Percentiles rank a stretch among this genome's conserved stretches.
Evolutionary conservation across 2,888 invertebrate genomes (phyloP).

Genomic region (Oxytorus armatus): DNA sequence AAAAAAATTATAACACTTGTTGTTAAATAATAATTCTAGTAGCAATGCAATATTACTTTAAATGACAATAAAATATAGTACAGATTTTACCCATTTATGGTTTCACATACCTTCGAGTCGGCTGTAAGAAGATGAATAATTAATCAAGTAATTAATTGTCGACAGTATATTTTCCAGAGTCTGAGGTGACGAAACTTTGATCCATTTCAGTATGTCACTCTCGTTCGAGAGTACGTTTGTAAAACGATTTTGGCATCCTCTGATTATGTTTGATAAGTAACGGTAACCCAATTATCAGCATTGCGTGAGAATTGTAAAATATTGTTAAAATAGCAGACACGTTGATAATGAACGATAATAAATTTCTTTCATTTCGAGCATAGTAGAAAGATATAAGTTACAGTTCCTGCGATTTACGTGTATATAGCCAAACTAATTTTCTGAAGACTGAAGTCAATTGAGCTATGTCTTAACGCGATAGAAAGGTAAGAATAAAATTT

Average conservation of each 20-base stretch:
- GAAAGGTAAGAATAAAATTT: neutral
- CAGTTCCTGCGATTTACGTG: neutral
- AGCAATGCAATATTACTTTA: too few relatives aligned
- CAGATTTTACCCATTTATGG: neutral
- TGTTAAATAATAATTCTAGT: too few relatives aligned
- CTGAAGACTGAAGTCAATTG: too few relatives aligned
- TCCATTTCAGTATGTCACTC: slow-evolving; percentile 69
- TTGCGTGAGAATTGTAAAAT: neutral
- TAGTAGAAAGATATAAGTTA: neutral
- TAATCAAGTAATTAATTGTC: slow-evolving; percentile 79
- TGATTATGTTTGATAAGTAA: slow-evolving; percentile 70
- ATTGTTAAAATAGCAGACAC: neutral
- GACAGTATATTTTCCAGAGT: slow-evolving; percentile 83
- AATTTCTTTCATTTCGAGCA: neutral
- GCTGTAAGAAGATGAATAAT: slow-evolving; percentile 75
- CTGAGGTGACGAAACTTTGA: slow-evolving; percentile 74
- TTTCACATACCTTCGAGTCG: slow-evolving; percentile 50
- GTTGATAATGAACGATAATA: neutral
- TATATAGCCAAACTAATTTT: neutral
- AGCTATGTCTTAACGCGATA: neutral
- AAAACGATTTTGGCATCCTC: slow-evolving; percentile 68
- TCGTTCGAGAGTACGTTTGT: slow-evolving; percentile 66
- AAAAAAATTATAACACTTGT: too few relatives aligned
- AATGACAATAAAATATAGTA: neutral
- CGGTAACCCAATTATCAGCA: neutral